These are phyloP conservation scores for Drosophila lacertosa DNA, from an alignment of 1,140 invertebrate genomes.

Conservation along the genomic window DNA sequence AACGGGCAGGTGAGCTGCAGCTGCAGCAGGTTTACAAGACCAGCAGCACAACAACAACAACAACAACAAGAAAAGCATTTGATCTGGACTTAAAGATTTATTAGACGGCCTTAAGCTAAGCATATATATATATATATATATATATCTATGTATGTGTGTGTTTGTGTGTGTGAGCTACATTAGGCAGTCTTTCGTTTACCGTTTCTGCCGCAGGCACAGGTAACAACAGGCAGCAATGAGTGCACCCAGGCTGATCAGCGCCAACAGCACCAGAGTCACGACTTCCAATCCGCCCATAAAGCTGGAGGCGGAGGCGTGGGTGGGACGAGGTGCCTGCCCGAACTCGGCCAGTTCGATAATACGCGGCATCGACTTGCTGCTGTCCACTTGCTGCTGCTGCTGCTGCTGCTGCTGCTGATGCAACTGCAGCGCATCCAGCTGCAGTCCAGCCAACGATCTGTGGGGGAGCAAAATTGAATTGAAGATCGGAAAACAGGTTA, in stretches of 20 bases:
- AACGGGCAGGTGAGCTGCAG: constrained; percentile 56
- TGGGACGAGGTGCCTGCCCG: constrained; percentile 73
- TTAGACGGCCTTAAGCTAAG: constrained; percentile 51
- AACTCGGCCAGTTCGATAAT: constrained; percentile 86
- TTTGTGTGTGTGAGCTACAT: constrained; percentile 39
- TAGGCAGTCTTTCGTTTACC: constrained; percentile 84
- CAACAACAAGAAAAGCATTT: constrained; percentile 47
- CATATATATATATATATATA: constrained; percentile 7
- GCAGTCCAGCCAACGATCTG: constrained; percentile 65
- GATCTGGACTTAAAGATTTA: constrained; percentile 64
- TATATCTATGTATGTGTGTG: constrained; percentile 20
- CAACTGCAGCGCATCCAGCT: constrained; percentile 71
- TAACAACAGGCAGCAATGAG: constrained; percentile 91
- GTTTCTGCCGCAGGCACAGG: constrained; percentile 89
- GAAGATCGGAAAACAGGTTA: background rate
- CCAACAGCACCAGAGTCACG: constrained; percentile 90
- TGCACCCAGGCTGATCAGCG: constrained; percentile 91
- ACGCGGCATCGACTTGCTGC: constrained; percentile 78
- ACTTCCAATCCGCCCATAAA: constrained; percentile 90
- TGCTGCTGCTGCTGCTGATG: constrained; percentile 70
- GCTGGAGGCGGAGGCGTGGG: constrained; percentile 50
- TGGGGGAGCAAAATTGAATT: constrained; percentile 4
- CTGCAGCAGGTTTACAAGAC: constrained; percentile 50
- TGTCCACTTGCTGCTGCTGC: constrained; percentile 53
- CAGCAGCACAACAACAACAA: constrained; percentile 43